Base-by-base conservation (phyloP, 1,140 invertebrate genomes). In the Papilio polytes region DNA sequence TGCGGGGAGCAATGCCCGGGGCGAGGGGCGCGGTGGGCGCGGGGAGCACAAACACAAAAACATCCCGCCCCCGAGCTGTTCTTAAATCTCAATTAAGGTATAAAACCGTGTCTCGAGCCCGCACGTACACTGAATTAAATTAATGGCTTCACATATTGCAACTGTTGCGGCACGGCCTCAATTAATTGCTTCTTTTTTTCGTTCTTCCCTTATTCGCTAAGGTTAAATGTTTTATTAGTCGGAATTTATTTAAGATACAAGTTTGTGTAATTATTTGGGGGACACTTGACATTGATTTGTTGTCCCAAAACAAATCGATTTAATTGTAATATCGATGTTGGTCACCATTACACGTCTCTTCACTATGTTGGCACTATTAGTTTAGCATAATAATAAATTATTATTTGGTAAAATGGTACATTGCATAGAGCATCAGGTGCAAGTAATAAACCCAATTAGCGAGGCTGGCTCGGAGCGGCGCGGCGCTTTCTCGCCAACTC, bases 11-110 rank as follows among this genome's bases (percentile, higher is more conserved):
- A 72, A 74, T 78, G 83, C 84, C 83, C 59, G 70, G 63, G 81
- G 83, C 85, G 63, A 76, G 63, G 63, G 63, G 12, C 22, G 86
- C 80, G 72, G 36, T 41, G 73, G 79, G 83, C 83, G 80, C 83
- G 81, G 53, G 53, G n/a, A 9, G 46, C 3, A 48, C 81, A 82
- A 88, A 90, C 88, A 88, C 90, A 91, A 91, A 90, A 89, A 88
- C 87, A 82, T 83, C 89, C 88, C 85, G 76, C 83, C 89, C 88
- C 80, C 73, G 82, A 85, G 85, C 85, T 82, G 85, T 95, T 94
- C 92, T 95, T 95, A 94, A 95, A 94, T 95, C 92, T 92, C 92
- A 94, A 95, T 95, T 95, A 94, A 89, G 92, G 92, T 91, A 84
- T 91, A 90, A 93, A 93, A 92, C 91, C 90, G 87, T 91, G 91